phyloP scores from a whole-genome alignment of 2,113 vertebrate species.

The Pheucticus melanocephalus region DNA sequence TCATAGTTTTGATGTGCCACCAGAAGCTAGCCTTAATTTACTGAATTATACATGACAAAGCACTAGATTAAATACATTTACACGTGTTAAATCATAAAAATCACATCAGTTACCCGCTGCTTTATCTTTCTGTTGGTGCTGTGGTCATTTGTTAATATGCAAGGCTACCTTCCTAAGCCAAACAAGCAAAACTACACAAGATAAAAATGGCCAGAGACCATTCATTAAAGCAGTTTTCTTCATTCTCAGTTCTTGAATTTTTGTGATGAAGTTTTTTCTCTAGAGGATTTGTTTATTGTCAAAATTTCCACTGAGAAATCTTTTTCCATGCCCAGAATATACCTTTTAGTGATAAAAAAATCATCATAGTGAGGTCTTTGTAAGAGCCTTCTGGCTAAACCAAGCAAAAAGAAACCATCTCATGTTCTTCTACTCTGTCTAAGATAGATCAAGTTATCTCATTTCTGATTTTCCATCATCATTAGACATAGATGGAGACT shows the following conservation, averaged over 20 bases:
- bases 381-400: background rate
- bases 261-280: background rate
- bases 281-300: background rate
- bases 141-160: background rate
- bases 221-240: background rate
- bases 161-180: background rate
- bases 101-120: background rate
- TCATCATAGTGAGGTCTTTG: background rate
- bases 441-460: background rate
- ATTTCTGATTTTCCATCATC: background rate
- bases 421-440: background rate
- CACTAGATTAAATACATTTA: constrained; percentile 42
- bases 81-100: constrained; percentile 21
- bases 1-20: constrained; percentile 44
- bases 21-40: constrained; percentile 32
- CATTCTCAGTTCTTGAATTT: background rate
- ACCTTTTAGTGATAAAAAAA: background rate
- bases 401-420: background rate
- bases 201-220: background rate
- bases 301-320: background rate
- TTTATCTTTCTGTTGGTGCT: background rate
- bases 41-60: constrained; percentile 53
- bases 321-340: background rate
- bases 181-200: background rate
- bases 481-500: background rate